Base-by-base conservation (phyloP, 1,140 invertebrate genomes). In the Scaptomyza montana region DNA sequence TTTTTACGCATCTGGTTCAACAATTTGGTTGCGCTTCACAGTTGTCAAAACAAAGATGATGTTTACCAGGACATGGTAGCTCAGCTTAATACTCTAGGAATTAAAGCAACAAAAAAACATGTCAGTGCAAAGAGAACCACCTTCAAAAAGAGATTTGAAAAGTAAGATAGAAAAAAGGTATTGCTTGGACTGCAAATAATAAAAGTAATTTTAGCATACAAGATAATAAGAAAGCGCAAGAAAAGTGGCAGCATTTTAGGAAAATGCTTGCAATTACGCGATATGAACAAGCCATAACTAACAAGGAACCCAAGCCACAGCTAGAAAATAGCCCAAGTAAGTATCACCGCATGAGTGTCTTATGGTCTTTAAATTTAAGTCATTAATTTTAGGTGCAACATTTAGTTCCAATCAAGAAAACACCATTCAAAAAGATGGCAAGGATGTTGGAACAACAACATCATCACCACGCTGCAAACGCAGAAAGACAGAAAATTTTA, bases 101-200 rank as follows among this genome's bases (percentile, higher is more conserved):
- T 67, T n/a, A 5, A 61, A 0, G 30, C 21, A 1, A 28, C 65
- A 1, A 2, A 3, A 64, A 21, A 68, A 77, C 9, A 9, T 1
- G 7, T 5, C 67, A 64, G 6, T 9, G 30, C 0, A 80, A 80
- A 76, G 65, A 77, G 16, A 53, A 68, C 7, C 33, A 53, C 68
- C 0, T 43, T 80, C 1, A 73, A 45, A 33, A 16, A 50, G 6
- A 62, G 30, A 49, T 69, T 49, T 53, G 6, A 19, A 9, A 7
- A 39, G 66, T 69, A 49, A 21, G 59, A 55, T 19, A 30, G 16
- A 6, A 8, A 2, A 64, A 2, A 28, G 1, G 6, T 2, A 25
- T 10, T 9, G 13, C 8, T 33, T 13, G 1, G 7, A 49, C 39
- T 8, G 4, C 3, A 2, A 3, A 49, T 13, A 5, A 30, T 13